Base-by-base conservation (phyloP, 1,140 invertebrate species). In the Bilobella aurantiaca region DNA sequence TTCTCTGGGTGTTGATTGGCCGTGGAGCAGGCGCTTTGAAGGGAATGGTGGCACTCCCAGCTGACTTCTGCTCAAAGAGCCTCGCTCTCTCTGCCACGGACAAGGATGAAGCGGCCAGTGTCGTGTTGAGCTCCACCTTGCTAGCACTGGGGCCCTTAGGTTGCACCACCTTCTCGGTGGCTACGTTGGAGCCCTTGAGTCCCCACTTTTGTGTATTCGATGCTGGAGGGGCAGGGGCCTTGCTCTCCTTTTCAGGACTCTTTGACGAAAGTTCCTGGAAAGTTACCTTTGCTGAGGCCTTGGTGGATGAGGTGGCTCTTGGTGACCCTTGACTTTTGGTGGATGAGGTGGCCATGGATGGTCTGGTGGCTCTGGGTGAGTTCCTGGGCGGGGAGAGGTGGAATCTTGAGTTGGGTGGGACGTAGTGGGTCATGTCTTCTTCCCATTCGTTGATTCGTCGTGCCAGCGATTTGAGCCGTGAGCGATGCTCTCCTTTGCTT, bases 391-490 rank as follows among this genome's bases (percentile, higher is more conserved):
- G 61, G n/a, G 49, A 42, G 2, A 66, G 2, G 27, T 63, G 63
- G 53, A 66, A 69, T 49, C 64, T 74, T 70, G 46, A 75, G 70
- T 61, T 69, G 69, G 84, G 84, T 79, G 64, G 28, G 47, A 31
- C 60, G 49, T 66, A 65, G 28, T 86, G 84, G 1, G 80, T 80
- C n/a, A 83, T 76, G 75, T 91, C 88, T 78, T 91, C 89, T 75
- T 91, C 89, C 87, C 88, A 89, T 70, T 86, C 84, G 71, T 89
- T 90, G 29, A 90, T 89, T 25, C 84, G 82, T 47, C 85, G 82
- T 8, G 89, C 88, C n/a, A 91, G 77, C 3, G 84, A 85, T 1
- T 85, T 86, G n/a, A 91, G 77, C 76, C 86, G 81, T 5, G 84
- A 82, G 30, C 86, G 81, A 62, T 86, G 77, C 0, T 31, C 21